These are phyloP conservation scores for Leucoptera coffeella DNA, from an alignment of 2,888 invertebrate genomes.

Conservation along the genomic window DNA sequence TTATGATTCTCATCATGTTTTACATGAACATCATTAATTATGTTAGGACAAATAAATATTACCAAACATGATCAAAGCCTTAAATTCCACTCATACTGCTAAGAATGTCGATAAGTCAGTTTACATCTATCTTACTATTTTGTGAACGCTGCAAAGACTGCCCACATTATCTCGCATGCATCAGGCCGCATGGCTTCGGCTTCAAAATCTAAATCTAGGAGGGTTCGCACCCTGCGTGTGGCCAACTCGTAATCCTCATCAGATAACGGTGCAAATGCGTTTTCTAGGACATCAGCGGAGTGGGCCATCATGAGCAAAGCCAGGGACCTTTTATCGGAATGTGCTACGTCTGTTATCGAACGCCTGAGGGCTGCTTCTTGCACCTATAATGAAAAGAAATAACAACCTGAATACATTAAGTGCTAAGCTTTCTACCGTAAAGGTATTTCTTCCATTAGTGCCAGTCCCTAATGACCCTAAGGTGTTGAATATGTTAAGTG, in stretches of 20 bases:
- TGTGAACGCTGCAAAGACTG: conserved; percentile 96
- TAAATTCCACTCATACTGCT: too few species aligned
- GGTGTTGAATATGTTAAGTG: too few species aligned
- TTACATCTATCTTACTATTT: too few species aligned
- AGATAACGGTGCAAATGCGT: conserved; percentile 95
- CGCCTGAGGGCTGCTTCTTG: conserved; percentile 95
- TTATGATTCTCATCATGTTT: too few species aligned
- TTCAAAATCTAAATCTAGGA: conserved; percentile 96
- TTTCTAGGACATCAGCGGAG: conserved; percentile 97
- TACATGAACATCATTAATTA: too few species aligned
- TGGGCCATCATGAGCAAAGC: conserved; percentile 94
- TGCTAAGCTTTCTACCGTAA: too few species aligned
- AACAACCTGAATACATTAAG: too few species aligned
- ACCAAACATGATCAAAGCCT: too few species aligned
- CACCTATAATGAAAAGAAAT: conserved; percentile 51
- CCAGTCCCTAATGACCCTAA: too few species aligned
- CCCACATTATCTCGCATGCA: conserved; percentile 95
- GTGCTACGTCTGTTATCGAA: conserved; percentile 95
- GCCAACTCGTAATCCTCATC: conserved; percentile 98
- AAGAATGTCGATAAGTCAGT: too few species aligned
- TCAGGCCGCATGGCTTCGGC: conserved; percentile 88
- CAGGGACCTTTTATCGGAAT: conserved; percentile 93
- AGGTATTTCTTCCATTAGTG: too few species aligned
- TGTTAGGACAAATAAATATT: too few species aligned
- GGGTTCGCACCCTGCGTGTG: conserved; percentile 92